Evolutionary conservation across 2,113 vertebrate species (phyloP).

Genomic region (Pelecanus crispus): DNA sequence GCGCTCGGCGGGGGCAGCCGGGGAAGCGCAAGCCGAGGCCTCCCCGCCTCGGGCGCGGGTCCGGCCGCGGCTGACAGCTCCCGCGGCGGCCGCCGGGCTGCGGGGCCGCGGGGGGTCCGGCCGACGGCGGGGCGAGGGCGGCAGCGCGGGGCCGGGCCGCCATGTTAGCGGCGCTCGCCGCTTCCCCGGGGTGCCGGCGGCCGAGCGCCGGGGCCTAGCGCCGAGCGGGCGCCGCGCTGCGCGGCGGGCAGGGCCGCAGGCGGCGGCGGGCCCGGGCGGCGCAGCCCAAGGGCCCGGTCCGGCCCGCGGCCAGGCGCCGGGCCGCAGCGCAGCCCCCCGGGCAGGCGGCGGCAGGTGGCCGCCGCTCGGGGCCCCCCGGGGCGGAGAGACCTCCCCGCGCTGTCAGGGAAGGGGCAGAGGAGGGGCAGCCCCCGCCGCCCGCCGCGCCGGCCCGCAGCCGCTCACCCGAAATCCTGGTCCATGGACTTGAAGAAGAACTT

Average conservation of each 20-base stretch:
- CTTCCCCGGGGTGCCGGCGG: not conserved
- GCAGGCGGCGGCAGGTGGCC: not conserved
- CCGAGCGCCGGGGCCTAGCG: not conserved
- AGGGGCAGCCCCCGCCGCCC: not conserved
- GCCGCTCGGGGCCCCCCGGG: not conserved
- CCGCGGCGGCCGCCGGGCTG: not conserved
- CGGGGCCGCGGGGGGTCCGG: too few relatives aligned
- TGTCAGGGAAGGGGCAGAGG: not conserved
- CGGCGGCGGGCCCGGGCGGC: not conserved
- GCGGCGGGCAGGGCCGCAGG: not conserved
- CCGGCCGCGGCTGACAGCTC: not conserved
- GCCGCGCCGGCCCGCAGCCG: not conserved
- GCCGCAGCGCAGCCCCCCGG: not conserved
- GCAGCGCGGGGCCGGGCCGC: not conserved
- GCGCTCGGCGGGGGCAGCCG: not conserved
- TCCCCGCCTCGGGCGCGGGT: not conserved
- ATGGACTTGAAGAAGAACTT: constrained; percentile 99
- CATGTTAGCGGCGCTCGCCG: not conserved
- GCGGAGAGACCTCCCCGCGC: not conserved
- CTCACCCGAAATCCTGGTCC: constrained; percentile 99
- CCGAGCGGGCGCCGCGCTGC: not conserved
- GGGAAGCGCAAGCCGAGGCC: not conserved
- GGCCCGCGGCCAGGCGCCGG: not conserved
- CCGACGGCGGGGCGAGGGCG: too few relatives aligned
- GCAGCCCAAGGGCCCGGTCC: not conserved